Conservation (phyloP, 1,140 invertebrate species). For the Ladona fulva region DNA sequence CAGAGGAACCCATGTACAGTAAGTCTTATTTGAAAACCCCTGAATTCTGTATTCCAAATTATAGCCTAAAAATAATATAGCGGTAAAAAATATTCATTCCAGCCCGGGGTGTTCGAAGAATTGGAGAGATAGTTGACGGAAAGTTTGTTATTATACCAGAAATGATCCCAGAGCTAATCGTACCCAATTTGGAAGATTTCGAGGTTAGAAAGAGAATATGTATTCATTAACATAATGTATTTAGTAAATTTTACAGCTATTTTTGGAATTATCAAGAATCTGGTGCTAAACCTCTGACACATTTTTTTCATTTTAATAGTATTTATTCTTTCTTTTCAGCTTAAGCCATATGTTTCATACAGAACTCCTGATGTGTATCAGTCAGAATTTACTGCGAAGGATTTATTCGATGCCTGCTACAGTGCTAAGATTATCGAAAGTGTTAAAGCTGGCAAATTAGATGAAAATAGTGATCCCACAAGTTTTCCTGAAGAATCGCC, state of each 20-base stretch:
- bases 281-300: background rate
- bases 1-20: conserved; percentile 52
- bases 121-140: conserved; percentile 44
- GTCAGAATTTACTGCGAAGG: conserved; percentile 69
- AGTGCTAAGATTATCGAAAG: conserved; percentile 69
- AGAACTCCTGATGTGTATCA: conserved; percentile 60
- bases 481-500: conserved; percentile 63
- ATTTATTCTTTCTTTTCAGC: conserved; percentile 37
- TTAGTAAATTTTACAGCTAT: background rate
- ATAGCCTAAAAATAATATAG: conserved; percentile 17
- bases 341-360: conserved; percentile 93
- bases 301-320: conserved; percentile 16
- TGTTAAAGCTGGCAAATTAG: conserved; percentile 60
- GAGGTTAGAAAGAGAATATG: conserved; percentile 36
- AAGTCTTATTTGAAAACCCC: conserved; percentile 28
- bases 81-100: conserved; percentile 22
- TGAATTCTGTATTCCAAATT: conserved; percentile 16
- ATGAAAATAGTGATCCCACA: conserved; percentile 56
- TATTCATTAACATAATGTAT: background rate
- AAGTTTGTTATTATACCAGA: conserved; percentile 64
- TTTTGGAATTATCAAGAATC: no score
- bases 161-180: conserved; percentile 85
- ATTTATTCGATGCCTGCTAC: conserved; percentile 78
- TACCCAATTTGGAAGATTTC: conserved; percentile 74
- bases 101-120: conserved; percentile 55